These are phyloP conservation scores for Rosalia funebris DNA, from an alignment of 2,888 invertebrate genomes.

Conservation along the genomic window DNA sequence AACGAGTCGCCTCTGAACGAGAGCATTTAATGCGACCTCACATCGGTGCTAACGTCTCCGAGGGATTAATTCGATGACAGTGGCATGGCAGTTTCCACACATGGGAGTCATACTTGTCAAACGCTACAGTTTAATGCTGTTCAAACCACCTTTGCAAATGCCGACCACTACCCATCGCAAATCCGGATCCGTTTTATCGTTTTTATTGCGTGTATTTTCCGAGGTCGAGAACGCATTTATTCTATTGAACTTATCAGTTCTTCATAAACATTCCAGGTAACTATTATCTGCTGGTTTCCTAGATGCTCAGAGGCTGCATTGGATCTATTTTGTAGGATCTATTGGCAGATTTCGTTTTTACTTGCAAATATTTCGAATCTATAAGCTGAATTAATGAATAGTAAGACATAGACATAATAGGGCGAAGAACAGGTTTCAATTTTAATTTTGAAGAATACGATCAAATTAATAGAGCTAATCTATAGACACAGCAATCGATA, in stretches of 20 bases:
- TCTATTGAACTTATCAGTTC: neutral
- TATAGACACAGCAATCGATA: too few species aligned
- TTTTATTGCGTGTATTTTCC: conserved; percentile 31
- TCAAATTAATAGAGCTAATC: too few species aligned
- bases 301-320: neutral
- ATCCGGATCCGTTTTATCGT: conserved; percentile 14
- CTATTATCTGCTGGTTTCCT: neutral
- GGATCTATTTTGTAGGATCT: too few species aligned
- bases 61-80: conserved; percentile 26
- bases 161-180: conserved; percentile 29
- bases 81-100: conserved; percentile 36
- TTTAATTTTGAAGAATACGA: too few species aligned
- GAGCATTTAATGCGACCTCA: conserved; percentile 24
- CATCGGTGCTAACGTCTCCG: conserved; percentile 33
- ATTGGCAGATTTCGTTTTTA: too few species aligned
- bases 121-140: conserved; percentile 38
- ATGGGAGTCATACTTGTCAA: conserved; percentile 39
- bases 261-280: neutral
- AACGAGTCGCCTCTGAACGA: conserved; percentile 18
- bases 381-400: too few species aligned
- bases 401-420: too few species aligned
- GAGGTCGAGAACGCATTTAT: neutral
- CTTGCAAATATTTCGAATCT: too few species aligned
- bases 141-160: conserved; percentile 36
- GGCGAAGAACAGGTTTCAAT: too few species aligned